Base-by-base conservation (phyloP, 2,113 vertebrate species). In the Epinephelus lanceolatus region DNA sequence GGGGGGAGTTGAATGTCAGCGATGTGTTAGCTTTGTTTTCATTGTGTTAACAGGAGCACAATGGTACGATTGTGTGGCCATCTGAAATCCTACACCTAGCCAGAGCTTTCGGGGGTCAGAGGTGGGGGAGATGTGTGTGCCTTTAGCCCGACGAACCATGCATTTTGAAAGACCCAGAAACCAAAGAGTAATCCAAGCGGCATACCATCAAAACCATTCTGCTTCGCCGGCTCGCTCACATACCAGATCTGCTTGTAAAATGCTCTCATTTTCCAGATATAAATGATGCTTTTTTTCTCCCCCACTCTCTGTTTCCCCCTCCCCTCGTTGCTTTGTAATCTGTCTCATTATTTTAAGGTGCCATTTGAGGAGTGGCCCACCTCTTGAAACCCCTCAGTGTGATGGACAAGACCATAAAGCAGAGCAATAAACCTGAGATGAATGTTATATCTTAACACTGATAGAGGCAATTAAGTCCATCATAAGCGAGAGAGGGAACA, bases 381-480 rank as follows among this genome's bases (percentile, higher is more conserved):
- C 88, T 90, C 89, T 92, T 30, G 82, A 91, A 93, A 76, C 57
- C 85, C 85, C 83, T 88, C 81, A 59, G 27, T 42, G 49, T 89
- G 91, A 94, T 85, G 89, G 92, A 93, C 92, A 90, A 78, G 90
- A 88, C 88, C 76, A 89, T 93, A 91, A 92, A 91, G 84, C 78
- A 11, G 14, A 81, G 91, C 92, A 90, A 88, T 92, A 94, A 93
- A 92, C 77, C 91, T 81, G 85, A 93, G 90, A 92, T 92, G 91
- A 92, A 92, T 88, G 88, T 93, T 93, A 86, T 89, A 91, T 91
- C 91, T 93, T 89, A 91, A 86, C 91, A 71, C 89, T 90, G 89
- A 94, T 94, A 89, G 94, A 92, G 90, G 92, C 92, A 93, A 95
- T 94, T 94, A 95, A 90, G 91, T 92, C 90, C 91, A 91, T 91